A percentile compares a stretch with the other conserved stretches of the same genome.
Evolutionary conservation across 2,888 invertebrate genomes (phyloP).

Genomic region (Sycophila texana): DNA sequence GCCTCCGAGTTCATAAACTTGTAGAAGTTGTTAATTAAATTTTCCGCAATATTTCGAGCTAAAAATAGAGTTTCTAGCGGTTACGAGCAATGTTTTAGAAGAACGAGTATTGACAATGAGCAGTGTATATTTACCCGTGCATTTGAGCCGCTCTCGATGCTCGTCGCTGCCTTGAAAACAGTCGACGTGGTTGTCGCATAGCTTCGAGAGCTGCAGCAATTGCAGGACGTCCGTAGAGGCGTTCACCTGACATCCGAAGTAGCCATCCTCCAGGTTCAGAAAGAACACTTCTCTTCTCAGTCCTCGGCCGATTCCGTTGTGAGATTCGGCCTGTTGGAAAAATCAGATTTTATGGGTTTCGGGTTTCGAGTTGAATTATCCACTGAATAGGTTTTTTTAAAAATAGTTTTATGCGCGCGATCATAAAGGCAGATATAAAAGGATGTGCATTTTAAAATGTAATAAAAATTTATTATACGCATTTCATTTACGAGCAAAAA

Average conservation of each 20-base stretch:
- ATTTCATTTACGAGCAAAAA: background rate
- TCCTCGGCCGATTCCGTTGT: constrained; percentile 88
- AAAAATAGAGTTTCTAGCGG: too few species aligned
- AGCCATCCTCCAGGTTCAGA: constrained; percentile 97
- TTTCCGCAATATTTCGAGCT: too few species aligned
- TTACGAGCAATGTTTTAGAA: too few species aligned
- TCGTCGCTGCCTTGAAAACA: constrained; percentile 96
- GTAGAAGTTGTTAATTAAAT: too few species aligned
- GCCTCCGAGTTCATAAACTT: too few species aligned
- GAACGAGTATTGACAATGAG: background rate
- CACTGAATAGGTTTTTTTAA: background rate
- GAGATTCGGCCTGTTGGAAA: constrained; percentile 82
- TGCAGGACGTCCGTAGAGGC: constrained; percentile 96
- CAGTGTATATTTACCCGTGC: constrained; percentile 84
- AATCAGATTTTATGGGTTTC: background rate
- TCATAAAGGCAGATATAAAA: too few species aligned
- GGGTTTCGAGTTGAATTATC: background rate
- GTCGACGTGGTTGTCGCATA: constrained; percentile 93
- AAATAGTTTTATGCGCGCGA: background rate
- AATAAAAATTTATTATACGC: background rate
- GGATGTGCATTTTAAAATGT: too few species aligned
- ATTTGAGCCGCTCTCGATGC: constrained; percentile 91
- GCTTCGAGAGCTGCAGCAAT: constrained; percentile 94
- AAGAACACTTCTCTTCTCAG: constrained; percentile 96
- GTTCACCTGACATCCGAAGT: constrained; percentile 98